phyloP scores from a whole-genome alignment of 1,140 invertebrate genomes.

The Polypedilum vanderplanki region DNA sequence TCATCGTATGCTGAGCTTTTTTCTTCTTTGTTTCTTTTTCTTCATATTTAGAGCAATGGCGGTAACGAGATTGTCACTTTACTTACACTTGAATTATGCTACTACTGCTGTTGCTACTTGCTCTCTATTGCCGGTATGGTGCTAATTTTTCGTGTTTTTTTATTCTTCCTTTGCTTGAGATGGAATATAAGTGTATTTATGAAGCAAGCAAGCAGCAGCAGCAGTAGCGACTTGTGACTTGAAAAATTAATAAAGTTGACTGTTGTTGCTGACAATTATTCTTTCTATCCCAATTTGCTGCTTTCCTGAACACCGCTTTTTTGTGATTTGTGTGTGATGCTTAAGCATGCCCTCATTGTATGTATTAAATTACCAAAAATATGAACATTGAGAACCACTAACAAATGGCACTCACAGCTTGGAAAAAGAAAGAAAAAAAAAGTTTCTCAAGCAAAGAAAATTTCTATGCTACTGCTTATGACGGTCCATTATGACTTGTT shows the following conservation, averaged over 20 bases:
- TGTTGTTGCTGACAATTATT: neutral
- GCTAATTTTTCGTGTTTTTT: neutral
- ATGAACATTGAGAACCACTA: too few species aligned
- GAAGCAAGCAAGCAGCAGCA: neutral
- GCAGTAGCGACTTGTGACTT: neutral
- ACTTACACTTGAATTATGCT: neutral
- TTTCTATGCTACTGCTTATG: too few species aligned
- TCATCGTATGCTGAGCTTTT: neutral
- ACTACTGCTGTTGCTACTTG: too few species aligned
- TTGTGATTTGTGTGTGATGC: too few species aligned
- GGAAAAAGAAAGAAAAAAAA: too few species aligned
- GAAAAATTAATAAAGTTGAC: constrained; percentile 10
- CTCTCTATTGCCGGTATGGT: neutral
- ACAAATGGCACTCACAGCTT: too few species aligned
- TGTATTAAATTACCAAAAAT: too few species aligned
- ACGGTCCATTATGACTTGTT: too few species aligned
- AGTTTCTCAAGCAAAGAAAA: too few species aligned
- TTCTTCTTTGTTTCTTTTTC: neutral
- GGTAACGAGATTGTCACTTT: neutral
- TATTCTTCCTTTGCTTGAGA: neutral
- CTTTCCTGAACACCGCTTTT: neutral
- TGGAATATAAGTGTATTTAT: neutral
- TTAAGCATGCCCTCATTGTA: too few species aligned
- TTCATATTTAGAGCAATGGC: neutral
- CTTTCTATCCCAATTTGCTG: neutral